Percentiles rank a stretch among this genome's conserved stretches.
Evolutionary conservation across 2,797 vertebrate species (phyloP).

Genomic region (Hapalemur alaotrensis): DNA sequence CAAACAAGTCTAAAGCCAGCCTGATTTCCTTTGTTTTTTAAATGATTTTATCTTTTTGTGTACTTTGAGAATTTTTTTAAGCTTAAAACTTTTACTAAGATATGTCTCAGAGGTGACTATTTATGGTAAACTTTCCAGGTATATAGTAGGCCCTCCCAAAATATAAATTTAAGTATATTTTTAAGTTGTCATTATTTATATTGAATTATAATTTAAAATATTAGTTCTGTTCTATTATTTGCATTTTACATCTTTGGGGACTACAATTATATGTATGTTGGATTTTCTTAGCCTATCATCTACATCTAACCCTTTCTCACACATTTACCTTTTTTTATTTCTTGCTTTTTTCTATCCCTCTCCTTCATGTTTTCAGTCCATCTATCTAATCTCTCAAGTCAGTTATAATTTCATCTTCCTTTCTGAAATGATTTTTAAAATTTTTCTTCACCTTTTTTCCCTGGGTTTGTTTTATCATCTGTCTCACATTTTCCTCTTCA

Average conservation of each 20-base stretch:
- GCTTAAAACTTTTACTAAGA: conserved; percentile 6
- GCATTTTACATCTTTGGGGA: background rate
- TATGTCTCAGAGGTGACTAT: background rate
- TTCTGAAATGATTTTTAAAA: background rate
- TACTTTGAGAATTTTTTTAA: background rate
- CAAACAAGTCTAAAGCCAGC: background rate
- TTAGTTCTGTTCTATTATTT: background rate
- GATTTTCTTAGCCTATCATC: background rate
- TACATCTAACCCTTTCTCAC: background rate
- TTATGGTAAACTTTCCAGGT: background rate
- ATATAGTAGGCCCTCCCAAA: background rate
- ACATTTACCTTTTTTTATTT: background rate
- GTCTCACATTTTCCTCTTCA: background rate
- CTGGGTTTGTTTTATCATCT: background rate
- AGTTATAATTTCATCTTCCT: background rate
- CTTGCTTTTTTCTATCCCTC: background rate
- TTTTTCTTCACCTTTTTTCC: background rate
- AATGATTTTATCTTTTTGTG: background rate
- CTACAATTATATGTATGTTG: background rate
- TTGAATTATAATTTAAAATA: background rate
- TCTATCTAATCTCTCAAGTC: background rate
- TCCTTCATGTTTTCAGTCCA: background rate
- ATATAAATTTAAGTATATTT: background rate
- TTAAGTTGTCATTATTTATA: conserved; percentile 3
- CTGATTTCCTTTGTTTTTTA: background rate